A percentile compares a stretch with the other conserved stretches of the same genome.
phyloP scores from a whole-genome alignment of 2,113 vertebrate genomes.

The Stictonetta naevosa region DNA sequence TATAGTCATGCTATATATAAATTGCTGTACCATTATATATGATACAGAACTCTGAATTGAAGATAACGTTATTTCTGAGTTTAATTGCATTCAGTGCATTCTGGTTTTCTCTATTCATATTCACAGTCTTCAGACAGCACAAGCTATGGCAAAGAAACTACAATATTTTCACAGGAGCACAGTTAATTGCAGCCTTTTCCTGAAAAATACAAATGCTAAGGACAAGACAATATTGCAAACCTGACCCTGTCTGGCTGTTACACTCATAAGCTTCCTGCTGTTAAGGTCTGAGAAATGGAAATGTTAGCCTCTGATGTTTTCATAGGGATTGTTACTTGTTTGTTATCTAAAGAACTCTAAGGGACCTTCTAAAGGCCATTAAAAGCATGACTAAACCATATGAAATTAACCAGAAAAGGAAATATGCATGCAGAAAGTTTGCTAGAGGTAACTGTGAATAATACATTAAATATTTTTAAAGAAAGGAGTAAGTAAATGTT shows the following conservation, averaged over 20 bases:
- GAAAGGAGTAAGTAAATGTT: neutral
- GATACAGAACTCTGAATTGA: neutral
- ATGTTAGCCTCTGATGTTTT: conserved; percentile 59
- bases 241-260: conserved; percentile 52
- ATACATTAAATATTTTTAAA: conserved; percentile 22
- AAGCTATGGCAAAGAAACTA: conserved; percentile 33
- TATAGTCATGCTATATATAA: conserved; percentile 18
- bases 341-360: conserved; percentile 66
- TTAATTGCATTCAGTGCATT: neutral
- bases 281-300: conserved; percentile 65
- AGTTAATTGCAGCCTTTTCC: conserved; percentile 62
- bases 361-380: conserved; percentile 36
- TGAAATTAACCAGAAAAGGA: conserved; percentile 61
- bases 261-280: conserved; percentile 60
- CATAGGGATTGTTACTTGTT: conserved; percentile 52
- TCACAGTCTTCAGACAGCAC: conserved; percentile 1
- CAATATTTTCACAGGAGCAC: conserved; percentile 42
- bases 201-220: conserved; percentile 46
- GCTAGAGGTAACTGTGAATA: conserved; percentile 33
- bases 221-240: conserved; percentile 52
- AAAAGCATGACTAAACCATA: conserved; percentile 54
- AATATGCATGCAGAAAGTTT: conserved; percentile 36
- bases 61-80: neutral
- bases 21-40: neutral
- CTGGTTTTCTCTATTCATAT: neutral